Conservation (phyloP, 2,797 vertebrate species). For the Falco concolor region DNA sequence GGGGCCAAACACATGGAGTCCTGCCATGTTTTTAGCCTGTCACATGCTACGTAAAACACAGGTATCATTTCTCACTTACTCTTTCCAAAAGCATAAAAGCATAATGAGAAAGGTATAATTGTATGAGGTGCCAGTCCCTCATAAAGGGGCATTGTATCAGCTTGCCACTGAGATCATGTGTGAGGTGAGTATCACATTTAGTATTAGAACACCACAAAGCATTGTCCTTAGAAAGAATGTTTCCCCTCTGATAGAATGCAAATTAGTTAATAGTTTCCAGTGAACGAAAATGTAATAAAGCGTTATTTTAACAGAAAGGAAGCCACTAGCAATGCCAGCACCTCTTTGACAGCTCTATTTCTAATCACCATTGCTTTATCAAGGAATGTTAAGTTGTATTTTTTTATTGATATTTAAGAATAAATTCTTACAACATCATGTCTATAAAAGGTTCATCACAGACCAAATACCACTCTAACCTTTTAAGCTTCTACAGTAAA, state of each 20-base stretch:
- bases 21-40: background rate
- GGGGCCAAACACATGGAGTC: background rate
- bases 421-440: constrained; percentile 73
- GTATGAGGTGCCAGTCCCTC: background rate
- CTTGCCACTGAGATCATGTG: background rate
- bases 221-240: background rate
- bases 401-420: constrained; percentile 75
- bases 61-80: rapidly evolving
- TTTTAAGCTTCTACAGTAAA: constrained; percentile 81
- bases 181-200: background rate
- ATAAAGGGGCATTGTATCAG: background rate
- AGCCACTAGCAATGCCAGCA: background rate
- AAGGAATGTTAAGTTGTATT: constrained; percentile 64
- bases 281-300: background rate
- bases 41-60: background rate
- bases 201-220: background rate
- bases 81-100: background rate
- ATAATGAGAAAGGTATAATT: background rate
- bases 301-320: background rate
- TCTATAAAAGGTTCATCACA: constrained; percentile 78
- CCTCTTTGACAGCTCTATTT: background rate
- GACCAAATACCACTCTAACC: constrained; percentile 77
- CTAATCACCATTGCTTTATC: constrained; percentile 62
- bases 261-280: background rate
- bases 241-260: background rate